Conservation (phyloP, 64 coral and sea anemone species). For the Catalaphyllia jardinei region DNA sequence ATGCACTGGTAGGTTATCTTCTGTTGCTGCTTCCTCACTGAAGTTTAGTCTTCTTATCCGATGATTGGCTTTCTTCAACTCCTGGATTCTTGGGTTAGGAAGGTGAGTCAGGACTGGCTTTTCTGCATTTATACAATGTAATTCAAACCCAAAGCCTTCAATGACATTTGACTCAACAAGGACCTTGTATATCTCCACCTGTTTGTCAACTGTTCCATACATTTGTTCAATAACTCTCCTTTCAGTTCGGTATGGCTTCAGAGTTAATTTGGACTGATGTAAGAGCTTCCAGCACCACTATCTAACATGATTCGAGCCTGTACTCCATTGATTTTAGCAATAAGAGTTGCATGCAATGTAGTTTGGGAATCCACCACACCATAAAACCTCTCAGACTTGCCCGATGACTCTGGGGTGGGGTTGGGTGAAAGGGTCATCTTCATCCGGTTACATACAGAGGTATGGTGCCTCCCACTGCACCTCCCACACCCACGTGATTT, state of each 20-base stretch:
- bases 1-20: slow-evolving; percentile 47
- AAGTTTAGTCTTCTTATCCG: slow-evolving; percentile 37
- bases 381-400: slow-evolving; percentile 28
- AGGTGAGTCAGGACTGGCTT: no score
- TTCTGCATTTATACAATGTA: slow-evolving; percentile 64
- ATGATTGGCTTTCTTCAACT: slow-evolving; percentile 36
- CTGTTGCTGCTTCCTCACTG: slow-evolving; percentile 54
- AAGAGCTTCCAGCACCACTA: slow-evolving; percentile 66
- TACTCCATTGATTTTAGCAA: slow-evolving; percentile 52
- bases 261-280: slow-evolving; percentile 58
- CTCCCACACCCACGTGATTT: slow-evolving; percentile 32
- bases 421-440: not conserved
- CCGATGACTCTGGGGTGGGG: not conserved
- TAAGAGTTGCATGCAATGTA: slow-evolving; percentile 55
- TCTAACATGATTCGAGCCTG: no score
- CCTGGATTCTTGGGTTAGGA: slow-evolving; percentile 62
- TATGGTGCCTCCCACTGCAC: slow-evolving; percentile 52
- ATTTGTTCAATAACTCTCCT: slow-evolving; percentile 67
- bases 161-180: not conserved
- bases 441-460: slow-evolving; percentile 35
- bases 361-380: slow-evolving; percentile 34
- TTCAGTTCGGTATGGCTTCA: slow-evolving; percentile 26
- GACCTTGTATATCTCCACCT: slow-evolving; percentile 41
- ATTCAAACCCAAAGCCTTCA: not conserved
- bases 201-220: slow-evolving; percentile 52